Conservation (phyloP, 1,140 invertebrate genomes). For the Drosophila punjabiensis region DNA sequence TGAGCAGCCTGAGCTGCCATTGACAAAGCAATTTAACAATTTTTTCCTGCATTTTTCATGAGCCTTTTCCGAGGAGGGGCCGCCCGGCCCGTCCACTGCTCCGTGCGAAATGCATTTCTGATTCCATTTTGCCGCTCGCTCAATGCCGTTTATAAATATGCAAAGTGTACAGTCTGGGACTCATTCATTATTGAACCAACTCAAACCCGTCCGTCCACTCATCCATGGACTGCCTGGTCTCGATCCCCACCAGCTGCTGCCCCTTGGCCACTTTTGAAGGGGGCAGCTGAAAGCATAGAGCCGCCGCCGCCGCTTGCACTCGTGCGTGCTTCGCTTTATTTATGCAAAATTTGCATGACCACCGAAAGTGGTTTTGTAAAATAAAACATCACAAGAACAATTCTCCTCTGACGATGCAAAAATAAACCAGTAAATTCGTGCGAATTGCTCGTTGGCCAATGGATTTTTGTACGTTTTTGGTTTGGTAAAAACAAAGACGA, state of each 20-base stretch:
- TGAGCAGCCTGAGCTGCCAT: slow-evolving; percentile 44
- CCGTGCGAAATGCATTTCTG: slow-evolving; percentile 35
- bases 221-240: slow-evolving; percentile 10
- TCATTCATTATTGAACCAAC: slow-evolving; percentile 60
- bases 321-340: slow-evolving; percentile 55
- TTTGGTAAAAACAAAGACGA: neutral
- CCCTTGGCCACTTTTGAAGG: slow-evolving; percentile 8
- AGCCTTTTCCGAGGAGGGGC: slow-evolving; percentile 9
- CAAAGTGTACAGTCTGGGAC: slow-evolving; percentile 47
- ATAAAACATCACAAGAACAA: slow-evolving; percentile 24
- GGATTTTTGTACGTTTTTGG: slow-evolving; percentile 18
- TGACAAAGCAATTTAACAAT: slow-evolving; percentile 61
- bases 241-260: neutral
- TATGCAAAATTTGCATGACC: slow-evolving; percentile 66
- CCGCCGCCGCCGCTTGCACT: slow-evolving; percentile 17
- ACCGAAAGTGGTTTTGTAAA: slow-evolving; percentile 45
- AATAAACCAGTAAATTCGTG: slow-evolving; percentile 41
- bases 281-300: slow-evolving; percentile 13
- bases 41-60: slow-evolving; percentile 57
- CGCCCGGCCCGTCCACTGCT: neutral
- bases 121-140: slow-evolving; percentile 27
- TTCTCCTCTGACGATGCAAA: slow-evolving; percentile 11
- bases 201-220: slow-evolving; percentile 22
- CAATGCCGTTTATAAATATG: slow-evolving; percentile 61
- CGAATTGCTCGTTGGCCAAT: slow-evolving; percentile 59